Base-by-base conservation (phyloP, 2,113 vertebrate genomes). In the Egretta garzetta region DNA sequence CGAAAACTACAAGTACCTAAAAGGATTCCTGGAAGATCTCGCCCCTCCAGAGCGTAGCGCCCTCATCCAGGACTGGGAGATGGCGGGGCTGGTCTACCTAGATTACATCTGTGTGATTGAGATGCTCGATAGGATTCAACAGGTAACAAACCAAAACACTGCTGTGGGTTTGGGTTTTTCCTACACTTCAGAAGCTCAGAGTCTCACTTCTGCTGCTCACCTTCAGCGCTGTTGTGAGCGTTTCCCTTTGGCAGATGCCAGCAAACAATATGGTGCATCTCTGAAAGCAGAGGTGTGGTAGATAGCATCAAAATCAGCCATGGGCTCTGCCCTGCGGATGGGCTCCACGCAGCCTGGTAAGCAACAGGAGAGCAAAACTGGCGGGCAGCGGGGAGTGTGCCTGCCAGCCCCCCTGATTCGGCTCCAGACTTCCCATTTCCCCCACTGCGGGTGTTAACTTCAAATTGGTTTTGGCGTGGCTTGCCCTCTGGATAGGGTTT, bases 31-130 rank as follows among this genome's bases (percentile, higher is more conserved):
- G 97, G 99, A 99, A 66, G 99, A 99, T 4, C 98, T 99, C 50
- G 98, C 98, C 2, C 95, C 98, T 12, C 98, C 99, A 0, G 98
- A 99, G 71, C 98, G 98, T 81, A 98, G 99, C 22, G 63, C 94
- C 2, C 98, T 99, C 83, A 99, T 99, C 97, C 99, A 99, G 97
- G 99, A 99, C 97, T 99, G 99, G 99, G 99, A 99, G 92, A 98
- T 97, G 1, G 98, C 99, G 0, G 99, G 99, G 8, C 95, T 99
- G n/a, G 99, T 99, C 28, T 99, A 99, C 97, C 97, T 99, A 39
- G 99, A 99, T 95, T 99, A 99, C 94, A 99, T 99, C 96, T 50
- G 68, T 5, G 98, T 99, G 27, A 98, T 99, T 1, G 98, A 99
- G 97, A 99, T 98, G 55, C 98, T 99, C 12, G 98, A 98, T 58